Evolutionary conservation across 64 coral and sea anemone species (phyloP), one percentile per base, ranked within the genome.

Genomic region (Trachythela sp.): DNA sequence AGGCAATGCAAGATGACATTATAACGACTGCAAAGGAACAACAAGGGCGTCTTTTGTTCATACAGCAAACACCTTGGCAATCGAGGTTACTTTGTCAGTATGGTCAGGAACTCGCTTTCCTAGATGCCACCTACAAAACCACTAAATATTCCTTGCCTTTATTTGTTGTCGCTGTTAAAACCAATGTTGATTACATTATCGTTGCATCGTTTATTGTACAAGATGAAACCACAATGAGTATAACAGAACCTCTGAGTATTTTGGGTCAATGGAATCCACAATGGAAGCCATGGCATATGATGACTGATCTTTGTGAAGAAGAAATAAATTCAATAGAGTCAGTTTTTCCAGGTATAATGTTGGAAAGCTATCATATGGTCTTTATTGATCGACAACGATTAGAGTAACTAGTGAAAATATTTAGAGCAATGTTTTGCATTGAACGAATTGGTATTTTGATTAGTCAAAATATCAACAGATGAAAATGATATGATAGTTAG

Each of bases 111-210:
- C 41, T 86, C 22, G 89, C 77, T 37, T 91, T 85, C 70, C 59
- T 91, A 41, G 89, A 91, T 84, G 89, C 89, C 43, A 91, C 83
- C 6, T 91, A 91, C 39, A 91, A 91, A 72, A 91, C 89, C 37
- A 86, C 89, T 17, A 86, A 86, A 64, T 91, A 91, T 72, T 83
- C 89, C 15, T 36, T 85, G 40, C 89, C 89, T 31, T 17, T 90
- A 43, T 90, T 90, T 37, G 84, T 90, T 36, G 52, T 90, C 34
- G 83, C 76, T 43, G 89, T 90, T 24, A 80, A 85, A 80, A 90
- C 89, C 48, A 90, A 90, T 85, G 89, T 90, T 38, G 51, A 84
- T 4, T 85, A 85, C 35, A 85, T 60, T 60, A 75, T 90, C n/a
- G 41, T 90, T 20, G 89, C 89, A 1, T 80, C 75, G 24, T 89